phyloP scores from a whole-genome alignment of 1,140 invertebrate genomes.

The Tetranychus urticae region DNA sequence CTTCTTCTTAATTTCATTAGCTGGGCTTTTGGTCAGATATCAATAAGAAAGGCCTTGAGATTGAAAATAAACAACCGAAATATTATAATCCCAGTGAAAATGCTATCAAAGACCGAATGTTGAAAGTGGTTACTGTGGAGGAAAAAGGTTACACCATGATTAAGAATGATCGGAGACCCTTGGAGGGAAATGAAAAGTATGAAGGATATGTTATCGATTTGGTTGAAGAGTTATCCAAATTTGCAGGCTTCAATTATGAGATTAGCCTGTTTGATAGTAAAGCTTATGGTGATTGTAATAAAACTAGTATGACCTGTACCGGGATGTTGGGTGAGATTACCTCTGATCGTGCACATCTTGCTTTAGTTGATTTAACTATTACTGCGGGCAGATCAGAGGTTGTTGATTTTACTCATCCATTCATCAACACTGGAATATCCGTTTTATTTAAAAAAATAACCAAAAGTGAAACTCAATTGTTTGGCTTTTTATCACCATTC shows the following conservation, averaged over 20 bases:
- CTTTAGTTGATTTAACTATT: conserved; percentile 23
- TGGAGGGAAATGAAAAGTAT: conserved; percentile 40
- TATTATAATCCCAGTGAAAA: conserved; percentile 7
- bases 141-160: conserved; percentile 10
- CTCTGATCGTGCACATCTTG: conserved; percentile 28
- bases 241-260: conserved; percentile 23
- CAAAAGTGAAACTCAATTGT: conserved; percentile 66
- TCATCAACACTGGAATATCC: conserved; percentile 21
- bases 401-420: conserved; percentile 21
- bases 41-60: conserved; percentile 41
- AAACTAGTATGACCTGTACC: conserved; percentile 34
- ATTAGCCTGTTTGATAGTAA: conserved; percentile 38
- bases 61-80: conserved; percentile 72
- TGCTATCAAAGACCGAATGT: not conserved
- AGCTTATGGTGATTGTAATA: conserved; percentile 43
- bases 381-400: conserved; percentile 20
- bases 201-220: conserved; percentile 58
- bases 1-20: conserved; percentile 21
- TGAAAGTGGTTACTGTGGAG: not conserved
- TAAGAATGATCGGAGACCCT: conserved; percentile 20
- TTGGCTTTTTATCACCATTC: conserved; percentile 85
- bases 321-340: conserved; percentile 59
- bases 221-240: conserved; percentile 29
- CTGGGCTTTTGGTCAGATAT: conserved; percentile 1
- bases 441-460: conserved; percentile 47